A percentile compares a stretch with the other conserved stretches of the same genome.
Evolutionary conservation across 2,888 invertebrate species (phyloP).

Genomic region (Muschampia plurimacula): DNA sequence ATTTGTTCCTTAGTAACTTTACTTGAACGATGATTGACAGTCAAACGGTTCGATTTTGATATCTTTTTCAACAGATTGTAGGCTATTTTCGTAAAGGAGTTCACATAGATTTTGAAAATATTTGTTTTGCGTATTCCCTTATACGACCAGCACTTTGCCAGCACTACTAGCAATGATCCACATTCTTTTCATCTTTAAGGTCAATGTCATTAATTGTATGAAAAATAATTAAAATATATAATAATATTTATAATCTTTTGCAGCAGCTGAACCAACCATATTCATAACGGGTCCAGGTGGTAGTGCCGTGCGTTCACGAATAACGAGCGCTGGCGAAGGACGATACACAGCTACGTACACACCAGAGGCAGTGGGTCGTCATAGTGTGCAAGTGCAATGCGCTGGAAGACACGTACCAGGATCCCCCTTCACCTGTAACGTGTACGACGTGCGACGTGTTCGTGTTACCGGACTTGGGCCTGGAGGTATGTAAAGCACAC

Average conservation of each 20-base stretch:
- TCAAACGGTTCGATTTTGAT: too few species aligned
- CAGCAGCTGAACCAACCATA: conserved; percentile 88
- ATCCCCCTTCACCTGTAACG: conserved; percentile 97
- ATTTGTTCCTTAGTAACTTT: too few species aligned
- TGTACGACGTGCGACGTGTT: conserved; percentile 95
- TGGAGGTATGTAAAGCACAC: conserved; percentile 61
- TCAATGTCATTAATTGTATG: too few species aligned
- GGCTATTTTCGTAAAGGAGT: too few species aligned
- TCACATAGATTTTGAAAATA: too few species aligned
- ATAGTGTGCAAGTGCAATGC: conserved; percentile 92
- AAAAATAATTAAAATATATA: too few species aligned
- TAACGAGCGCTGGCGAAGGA: conserved; percentile 87
- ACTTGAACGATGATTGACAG: too few species aligned
- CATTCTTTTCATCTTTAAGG: too few species aligned
- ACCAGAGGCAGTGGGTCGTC: conserved; percentile 95
- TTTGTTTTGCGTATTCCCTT: too few species aligned
- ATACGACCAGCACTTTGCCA: too few species aligned
- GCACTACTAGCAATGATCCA: too few species aligned
- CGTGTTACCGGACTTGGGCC: conserved; percentile 88
- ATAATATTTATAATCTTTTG: background rate
- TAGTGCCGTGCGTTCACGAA: conserved; percentile 90
- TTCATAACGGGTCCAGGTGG: conserved; percentile 94
- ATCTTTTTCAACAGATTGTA: too few species aligned
- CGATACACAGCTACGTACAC: conserved; percentile 92
- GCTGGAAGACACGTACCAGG: conserved; percentile 95